Conservation (phyloP, 2,888 invertebrate genomes). For the Blomia tropicalis region DNA sequence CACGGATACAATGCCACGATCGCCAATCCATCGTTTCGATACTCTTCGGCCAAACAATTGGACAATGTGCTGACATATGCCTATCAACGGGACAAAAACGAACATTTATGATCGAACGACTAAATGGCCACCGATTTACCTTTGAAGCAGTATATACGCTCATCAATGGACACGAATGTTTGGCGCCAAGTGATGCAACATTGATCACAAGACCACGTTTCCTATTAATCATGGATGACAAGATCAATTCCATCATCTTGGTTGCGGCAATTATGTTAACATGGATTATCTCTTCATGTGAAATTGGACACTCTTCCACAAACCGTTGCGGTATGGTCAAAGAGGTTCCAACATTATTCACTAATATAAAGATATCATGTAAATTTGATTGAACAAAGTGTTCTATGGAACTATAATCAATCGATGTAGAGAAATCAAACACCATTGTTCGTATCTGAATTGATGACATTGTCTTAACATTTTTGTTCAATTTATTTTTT, state of each 20-base stretch:
- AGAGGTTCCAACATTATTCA: constrained; percentile 33
- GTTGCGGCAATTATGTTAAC: constrained; percentile 56
- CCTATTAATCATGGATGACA: constrained; percentile 58
- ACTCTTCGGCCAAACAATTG: constrained; percentile 51
- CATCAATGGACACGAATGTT: constrained; percentile 70
- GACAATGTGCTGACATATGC: constrained; percentile 34
- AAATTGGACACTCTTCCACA: background rate
- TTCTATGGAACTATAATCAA: background rate
- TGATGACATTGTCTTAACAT: background rate
- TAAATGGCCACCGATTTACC: constrained; percentile 36
- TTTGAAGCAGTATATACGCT: constrained; percentile 78
- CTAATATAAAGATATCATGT: background rate
- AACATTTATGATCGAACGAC: background rate
- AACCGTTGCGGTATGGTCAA: background rate
- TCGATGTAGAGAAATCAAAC: background rate
- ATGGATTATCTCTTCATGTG: background rate
- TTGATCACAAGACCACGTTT: constrained; percentile 68
- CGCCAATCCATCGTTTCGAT: constrained; percentile 62
- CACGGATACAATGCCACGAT: constrained; percentile 69
- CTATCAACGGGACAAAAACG: background rate
- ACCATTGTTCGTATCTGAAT: background rate
- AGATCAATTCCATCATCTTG: constrained; percentile 56
- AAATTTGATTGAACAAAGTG: background rate
- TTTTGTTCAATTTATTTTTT: background rate
- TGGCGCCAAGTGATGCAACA: constrained; percentile 70